Percentiles rank a stretch among this genome's conserved stretches.
Conservation (phyloP, 2,797 vertebrate species). For the Falco peregrinus region DNA sequence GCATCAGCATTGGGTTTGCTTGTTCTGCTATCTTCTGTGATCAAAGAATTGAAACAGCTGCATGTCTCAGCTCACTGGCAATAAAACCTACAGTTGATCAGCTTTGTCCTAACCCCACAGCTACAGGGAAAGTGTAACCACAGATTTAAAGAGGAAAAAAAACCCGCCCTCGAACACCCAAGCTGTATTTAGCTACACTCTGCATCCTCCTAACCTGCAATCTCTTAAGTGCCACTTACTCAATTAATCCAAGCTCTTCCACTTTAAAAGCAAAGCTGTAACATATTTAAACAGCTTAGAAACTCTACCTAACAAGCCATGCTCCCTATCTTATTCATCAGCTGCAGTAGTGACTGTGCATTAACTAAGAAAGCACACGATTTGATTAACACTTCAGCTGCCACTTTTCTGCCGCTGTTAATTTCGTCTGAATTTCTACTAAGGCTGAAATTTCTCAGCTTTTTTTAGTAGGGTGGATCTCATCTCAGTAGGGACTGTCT, state of each 20-base stretch:
- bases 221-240: conserved; percentile 61
- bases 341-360: conserved; percentile 44
- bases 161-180: not conserved
- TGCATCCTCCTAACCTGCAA: conserved; percentile 34
- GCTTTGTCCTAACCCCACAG: not conserved
- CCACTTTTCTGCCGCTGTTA: not conserved
- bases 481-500: conserved; percentile 51
- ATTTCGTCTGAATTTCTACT: not conserved
- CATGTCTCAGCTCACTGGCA: conserved; percentile 31
- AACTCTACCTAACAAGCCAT: conserved; percentile 13
- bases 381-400: conserved; percentile 33
- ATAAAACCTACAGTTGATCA: conserved; percentile 13
- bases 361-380: not conserved
- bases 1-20: not conserved
- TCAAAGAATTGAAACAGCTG: conserved; percentile 55
- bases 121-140: not conserved
- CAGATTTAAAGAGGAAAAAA: not conserved
- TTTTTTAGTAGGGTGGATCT: conserved; percentile 57
- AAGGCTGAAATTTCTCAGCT: conserved; percentile 33
- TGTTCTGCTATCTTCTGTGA: conserved; percentile 33
- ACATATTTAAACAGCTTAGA: conserved; percentile 32
- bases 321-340: conserved; percentile 33
- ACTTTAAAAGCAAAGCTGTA: conserved; percentile 36
- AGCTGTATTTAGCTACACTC: conserved; percentile 18
- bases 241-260: conserved; percentile 60